These are phyloP conservation scores for Tretioscincus oriximinensis DNA, from an alignment of 2,113 vertebrate species.

Conservation along the genomic window DNA sequence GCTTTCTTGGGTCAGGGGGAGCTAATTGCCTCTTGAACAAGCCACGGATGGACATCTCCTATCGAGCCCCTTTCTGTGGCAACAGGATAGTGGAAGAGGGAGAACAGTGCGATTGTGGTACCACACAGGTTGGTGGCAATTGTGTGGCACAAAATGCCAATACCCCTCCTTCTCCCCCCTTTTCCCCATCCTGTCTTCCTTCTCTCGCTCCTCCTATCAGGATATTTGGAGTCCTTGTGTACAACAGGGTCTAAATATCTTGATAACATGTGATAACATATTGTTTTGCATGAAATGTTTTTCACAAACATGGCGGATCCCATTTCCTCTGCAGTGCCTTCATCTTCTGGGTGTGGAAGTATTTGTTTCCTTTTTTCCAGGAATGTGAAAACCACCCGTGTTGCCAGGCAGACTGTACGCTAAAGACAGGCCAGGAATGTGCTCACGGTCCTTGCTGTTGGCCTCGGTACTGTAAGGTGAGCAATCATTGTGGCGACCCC, in stretches of 20 bases:
- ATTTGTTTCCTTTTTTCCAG: background rate
- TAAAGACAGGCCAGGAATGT: constrained; percentile 17
- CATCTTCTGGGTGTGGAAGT: background rate
- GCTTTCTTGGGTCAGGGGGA: background rate
- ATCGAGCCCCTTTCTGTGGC: background rate
- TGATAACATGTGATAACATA: too few relatives aligned
- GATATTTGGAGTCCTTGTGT: too few relatives aligned
- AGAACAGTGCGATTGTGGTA: constrained; percentile 43
- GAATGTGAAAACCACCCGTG: background rate
- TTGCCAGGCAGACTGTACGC: constrained; percentile 13
- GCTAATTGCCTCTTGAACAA: constrained; percentile 29
- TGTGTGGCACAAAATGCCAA: background rate
- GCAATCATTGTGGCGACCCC: too few relatives aligned
- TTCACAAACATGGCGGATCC: background rate
- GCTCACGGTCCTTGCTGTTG: background rate
- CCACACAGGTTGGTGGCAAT: background rate
- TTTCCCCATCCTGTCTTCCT: too few relatives aligned
- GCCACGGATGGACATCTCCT: rapidly evolving
- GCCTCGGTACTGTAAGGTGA: constrained; percentile 9
- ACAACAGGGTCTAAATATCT: too few relatives aligned
- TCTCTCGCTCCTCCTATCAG: too few relatives aligned
- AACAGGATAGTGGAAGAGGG: constrained; percentile 30
- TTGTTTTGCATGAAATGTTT: background rate
- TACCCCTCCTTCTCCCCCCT: too few relatives aligned
- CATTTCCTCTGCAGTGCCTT: background rate